Evolutionary conservation across 2,113 vertebrate species (phyloP).

Genomic region (Oriolus oriolus): DNA sequence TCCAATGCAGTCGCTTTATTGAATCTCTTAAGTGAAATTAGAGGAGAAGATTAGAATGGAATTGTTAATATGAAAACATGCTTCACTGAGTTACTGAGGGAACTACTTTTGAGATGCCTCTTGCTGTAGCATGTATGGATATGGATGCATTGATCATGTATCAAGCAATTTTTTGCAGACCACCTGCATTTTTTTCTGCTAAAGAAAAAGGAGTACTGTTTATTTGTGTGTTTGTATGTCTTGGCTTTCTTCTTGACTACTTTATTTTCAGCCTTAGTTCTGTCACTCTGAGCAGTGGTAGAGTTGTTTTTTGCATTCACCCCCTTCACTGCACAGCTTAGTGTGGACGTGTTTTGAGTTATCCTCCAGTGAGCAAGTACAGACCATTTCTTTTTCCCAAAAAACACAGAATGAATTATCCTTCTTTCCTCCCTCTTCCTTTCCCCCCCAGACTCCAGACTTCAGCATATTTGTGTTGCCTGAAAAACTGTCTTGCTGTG

Average conservation of each 20-base stretch:
- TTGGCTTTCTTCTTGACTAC: neutral
- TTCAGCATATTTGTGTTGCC: neutral
- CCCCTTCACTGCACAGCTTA: neutral
- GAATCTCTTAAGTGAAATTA: neutral
- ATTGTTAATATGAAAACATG: neutral
- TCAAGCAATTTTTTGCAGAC: neutral
- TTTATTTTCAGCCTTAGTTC: neutral
- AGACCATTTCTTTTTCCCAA: neutral
- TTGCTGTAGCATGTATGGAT: neutral
- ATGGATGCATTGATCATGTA: neutral
- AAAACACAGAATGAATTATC: neutral
- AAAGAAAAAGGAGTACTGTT: neutral
- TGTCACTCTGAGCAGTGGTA: neutral
- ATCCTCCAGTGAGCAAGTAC: neutral
- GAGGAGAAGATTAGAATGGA: neutral
- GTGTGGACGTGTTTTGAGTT: neutral
- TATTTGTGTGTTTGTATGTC: neutral
- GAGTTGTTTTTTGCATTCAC: neutral
- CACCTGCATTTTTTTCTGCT: neutral
- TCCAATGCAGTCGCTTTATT: neutral
- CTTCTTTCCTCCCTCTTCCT: neutral
- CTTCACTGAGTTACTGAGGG: neutral
- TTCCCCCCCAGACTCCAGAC: neutral
- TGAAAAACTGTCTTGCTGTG: neutral
- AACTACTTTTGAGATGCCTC: neutral